Evolutionary conservation across 2,888 invertebrate species (phyloP).

Genomic region (Fragum sueziense): DNA sequence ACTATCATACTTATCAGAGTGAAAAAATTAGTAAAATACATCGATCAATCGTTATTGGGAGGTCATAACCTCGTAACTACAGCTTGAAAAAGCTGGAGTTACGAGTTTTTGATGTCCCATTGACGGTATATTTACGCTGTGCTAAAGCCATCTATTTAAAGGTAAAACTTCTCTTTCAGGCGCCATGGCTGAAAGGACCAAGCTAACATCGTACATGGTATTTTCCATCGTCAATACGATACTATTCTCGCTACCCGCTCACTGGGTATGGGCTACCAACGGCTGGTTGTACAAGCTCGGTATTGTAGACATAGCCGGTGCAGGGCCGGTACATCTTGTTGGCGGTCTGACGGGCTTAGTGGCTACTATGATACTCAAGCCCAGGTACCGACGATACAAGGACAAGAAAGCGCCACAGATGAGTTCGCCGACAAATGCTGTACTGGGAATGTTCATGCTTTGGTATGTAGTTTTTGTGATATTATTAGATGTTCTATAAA

Average conservation of each 20-base stretch:
- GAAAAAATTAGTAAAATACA: too few relatives aligned
- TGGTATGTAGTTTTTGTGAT: slow-evolving; percentile 69
- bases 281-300: slow-evolving; percentile 95
- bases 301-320: slow-evolving; percentile 96
- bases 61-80: too few relatives aligned
- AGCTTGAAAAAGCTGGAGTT: too few relatives aligned
- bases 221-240: slow-evolving; percentile 94
- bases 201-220: slow-evolving; percentile 92
- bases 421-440: slow-evolving; percentile 76
- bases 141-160: too few relatives aligned
- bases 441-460: slow-evolving; percentile 78
- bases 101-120: too few relatives aligned
- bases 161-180: too few relatives aligned
- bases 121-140: too few relatives aligned
- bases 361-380: slow-evolving; percentile 94
- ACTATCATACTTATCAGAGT: slow-evolving; percentile 94
- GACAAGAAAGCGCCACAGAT: slow-evolving; percentile 59
- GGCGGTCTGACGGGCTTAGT: slow-evolving; percentile 91
- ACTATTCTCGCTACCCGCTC: slow-evolving; percentile 94
- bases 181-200: slow-evolving; percentile 94
- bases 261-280: slow-evolving; percentile 85
- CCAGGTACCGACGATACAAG: slow-evolving; percentile 84
- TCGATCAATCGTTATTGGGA: too few relatives aligned
- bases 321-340: slow-evolving; percentile 89
- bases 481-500: too few relatives aligned